Percentiles rank a stretch among this genome's conserved stretches.
These are phyloP conservation scores for Tiliacea aurago DNA, from an alignment of 2,888 invertebrate genomes.

Conservation along the genomic window DNA sequence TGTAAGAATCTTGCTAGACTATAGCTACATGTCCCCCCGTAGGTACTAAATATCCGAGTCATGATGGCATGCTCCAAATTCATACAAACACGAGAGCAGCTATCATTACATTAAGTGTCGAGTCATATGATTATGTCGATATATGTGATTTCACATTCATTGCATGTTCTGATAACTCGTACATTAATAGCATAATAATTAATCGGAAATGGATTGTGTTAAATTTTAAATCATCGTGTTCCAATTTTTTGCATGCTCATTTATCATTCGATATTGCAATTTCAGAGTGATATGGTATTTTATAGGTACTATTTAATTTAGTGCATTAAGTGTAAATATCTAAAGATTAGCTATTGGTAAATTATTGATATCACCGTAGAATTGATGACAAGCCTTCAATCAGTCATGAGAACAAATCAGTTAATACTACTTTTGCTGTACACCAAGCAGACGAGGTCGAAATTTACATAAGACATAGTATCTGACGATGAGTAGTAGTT, in stretches of 20 bases:
- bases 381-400: neutral
- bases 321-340: neutral
- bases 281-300: conserved; percentile 24
- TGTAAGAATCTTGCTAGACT: neutral
- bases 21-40: neutral
- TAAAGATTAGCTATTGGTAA: neutral
- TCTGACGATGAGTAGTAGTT: neutral
- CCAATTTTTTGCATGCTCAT: conserved; percentile 38
- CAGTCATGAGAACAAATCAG: neutral
- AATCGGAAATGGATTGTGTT: conserved; percentile 47
- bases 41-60: conserved; percentile 4
- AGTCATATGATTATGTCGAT: too few species aligned
- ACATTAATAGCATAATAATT: conserved; percentile 31
- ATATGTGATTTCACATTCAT: conserved; percentile 42
- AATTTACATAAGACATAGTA: neutral
- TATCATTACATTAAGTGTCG: conserved; percentile 26
- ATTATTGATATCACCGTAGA: neutral
- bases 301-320: neutral
- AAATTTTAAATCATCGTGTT: conserved; percentile 38
- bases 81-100: conserved; percentile 9
- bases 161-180: conserved; percentile 38
- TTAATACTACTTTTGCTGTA: neutral
- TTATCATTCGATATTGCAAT: conserved; percentile 21
- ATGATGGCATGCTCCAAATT: conserved; percentile 14
- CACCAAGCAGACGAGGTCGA: neutral